Conservation (phyloP, 2,797 vertebrate genomes). For the Spinus pinus region DNA sequence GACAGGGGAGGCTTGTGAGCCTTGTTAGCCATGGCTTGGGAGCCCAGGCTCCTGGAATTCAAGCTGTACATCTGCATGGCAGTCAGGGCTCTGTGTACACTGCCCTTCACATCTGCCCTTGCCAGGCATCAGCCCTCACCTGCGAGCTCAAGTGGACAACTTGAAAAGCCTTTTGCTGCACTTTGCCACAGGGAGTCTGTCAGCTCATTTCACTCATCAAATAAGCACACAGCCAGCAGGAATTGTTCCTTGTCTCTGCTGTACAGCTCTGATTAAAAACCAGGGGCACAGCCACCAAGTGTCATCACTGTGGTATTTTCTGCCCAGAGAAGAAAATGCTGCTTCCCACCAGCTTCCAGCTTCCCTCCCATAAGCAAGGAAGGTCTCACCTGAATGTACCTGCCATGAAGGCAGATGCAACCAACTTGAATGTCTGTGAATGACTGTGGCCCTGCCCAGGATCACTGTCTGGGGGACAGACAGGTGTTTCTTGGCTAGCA, state of each 20-base stretch:
- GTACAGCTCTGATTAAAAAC: background rate
- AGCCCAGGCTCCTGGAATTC: background rate
- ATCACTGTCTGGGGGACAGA: background rate
- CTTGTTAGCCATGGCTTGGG: background rate
- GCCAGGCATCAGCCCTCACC: background rate
- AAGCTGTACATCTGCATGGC: background rate
- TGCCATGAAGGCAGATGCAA: background rate
- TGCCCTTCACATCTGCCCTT: background rate
- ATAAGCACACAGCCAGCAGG: background rate
- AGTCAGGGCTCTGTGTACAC: accelerated
- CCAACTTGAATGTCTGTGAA: background rate
- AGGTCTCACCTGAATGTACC: background rate
- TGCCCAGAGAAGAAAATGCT: background rate
- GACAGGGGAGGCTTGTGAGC: background rate
- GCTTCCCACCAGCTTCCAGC: background rate
- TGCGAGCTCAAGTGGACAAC: background rate
- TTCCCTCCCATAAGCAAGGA: background rate
- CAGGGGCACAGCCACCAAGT: background rate
- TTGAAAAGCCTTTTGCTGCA: background rate
- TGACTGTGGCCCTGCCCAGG: background rate
- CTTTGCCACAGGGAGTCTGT: background rate
- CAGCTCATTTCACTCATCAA: background rate
- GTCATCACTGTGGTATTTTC: background rate
- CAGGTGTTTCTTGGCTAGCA: background rate
- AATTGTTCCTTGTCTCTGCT: background rate